Base-by-base conservation (phyloP, 2,113 vertebrate species). In the Callaeas wilsoni region DNA sequence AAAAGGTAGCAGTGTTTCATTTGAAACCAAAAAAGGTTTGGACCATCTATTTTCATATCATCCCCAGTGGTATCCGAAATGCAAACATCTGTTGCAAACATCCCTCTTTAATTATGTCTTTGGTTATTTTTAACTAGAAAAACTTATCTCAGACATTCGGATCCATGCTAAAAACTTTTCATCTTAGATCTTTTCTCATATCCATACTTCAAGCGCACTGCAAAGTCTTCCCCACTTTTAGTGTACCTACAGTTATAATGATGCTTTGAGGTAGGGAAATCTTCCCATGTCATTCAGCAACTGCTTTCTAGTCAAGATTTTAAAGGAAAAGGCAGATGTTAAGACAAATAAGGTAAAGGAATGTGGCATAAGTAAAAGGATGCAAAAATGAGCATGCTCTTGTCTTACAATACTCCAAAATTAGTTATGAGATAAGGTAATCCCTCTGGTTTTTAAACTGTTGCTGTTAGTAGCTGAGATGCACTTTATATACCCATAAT, bases 91-190 rank as follows among this genome's bases (percentile, higher is more conserved):
- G 93, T 35, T 81, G 47, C 76, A 84, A 92, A 70, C 90, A 89
- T 94, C 59, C 80, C 47, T 83, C 60, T 96, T 95, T 60, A 75
- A 89, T 95, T 92, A 96, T 4, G 26, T 59, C 80, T 76, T 93
- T 69, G 35, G 81, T 82, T 95, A 91, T 95, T 97, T 96, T 96
- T 95, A 93, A 89, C 87, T 71, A 91, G 74, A 71, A 23, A 93
- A 84, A 84, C 81, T 75, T 94, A 78, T 62, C 70, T 93, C 89
- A 96, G 81, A 62, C 71, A 55, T 90, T 88, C 42, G 74, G 46
- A 93, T 62, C 46, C 41, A 80, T 22, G 13, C 5, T 81, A 77
- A 76, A 92, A 42, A 33, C 15, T 80, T 86, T 84, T 62, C 16
- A 15, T 91, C 67, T 73, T 80, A 86, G 70, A 44, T 32, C 44